Conservation (phyloP, 1,140 invertebrate genomes). For the Pantala flavescens region DNA sequence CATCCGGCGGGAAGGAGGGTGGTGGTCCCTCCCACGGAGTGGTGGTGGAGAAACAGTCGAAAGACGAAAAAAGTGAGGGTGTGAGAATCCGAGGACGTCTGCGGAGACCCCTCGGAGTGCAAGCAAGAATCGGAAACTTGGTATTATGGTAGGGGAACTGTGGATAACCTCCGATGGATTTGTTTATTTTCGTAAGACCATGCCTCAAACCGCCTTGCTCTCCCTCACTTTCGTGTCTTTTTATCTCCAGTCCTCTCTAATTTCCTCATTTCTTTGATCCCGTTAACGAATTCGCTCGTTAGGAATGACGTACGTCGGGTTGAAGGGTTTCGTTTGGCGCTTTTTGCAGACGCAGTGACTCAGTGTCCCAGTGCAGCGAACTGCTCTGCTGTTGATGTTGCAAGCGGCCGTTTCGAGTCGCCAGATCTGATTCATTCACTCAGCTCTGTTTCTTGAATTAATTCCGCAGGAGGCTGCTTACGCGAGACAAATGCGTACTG, state of each 20-base stretch:
- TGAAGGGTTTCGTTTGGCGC: too few species aligned
- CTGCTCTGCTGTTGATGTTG: too few species aligned
- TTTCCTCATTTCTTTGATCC: not conserved
- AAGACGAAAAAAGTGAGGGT: not conserved
- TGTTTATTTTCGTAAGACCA: not conserved
- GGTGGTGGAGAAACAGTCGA: not conserved
- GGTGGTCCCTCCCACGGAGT: not conserved
- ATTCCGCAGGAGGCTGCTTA: too few species aligned
- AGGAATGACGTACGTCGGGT: too few species aligned
- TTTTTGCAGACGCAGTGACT: too few species aligned
- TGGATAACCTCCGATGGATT: slow-evolving; percentile 2
- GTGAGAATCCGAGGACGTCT: not conserved
- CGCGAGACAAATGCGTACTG: too few species aligned
- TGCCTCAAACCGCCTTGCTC: not conserved
- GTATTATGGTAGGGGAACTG: not conserved
- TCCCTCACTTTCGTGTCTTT: not conserved
- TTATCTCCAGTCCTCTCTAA: not conserved
- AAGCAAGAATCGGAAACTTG: not conserved
- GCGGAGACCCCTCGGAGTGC: not conserved
- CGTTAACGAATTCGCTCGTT: too few species aligned
- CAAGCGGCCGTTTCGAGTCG: too few species aligned
- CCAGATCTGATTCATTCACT: too few species aligned
- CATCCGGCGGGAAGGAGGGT: not conserved
- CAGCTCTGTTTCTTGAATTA: too few species aligned
- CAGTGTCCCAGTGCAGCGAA: too few species aligned